Base-by-base conservation (phyloP, 2,113 vertebrate species). In the Grus americana region DNA sequence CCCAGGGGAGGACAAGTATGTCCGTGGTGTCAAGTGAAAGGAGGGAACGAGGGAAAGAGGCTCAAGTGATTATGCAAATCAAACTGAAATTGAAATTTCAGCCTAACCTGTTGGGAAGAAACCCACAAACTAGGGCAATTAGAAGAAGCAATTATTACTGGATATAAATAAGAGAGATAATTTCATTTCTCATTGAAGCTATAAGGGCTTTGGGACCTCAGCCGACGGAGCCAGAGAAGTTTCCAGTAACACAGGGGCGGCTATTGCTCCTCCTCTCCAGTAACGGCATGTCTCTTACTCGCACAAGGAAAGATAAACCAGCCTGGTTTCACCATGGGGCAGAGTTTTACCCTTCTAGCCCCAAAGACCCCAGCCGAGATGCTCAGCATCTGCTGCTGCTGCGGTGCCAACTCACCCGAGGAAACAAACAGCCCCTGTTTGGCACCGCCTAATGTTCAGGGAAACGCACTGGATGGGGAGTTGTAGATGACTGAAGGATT, bases 161-260 rank as follows among this genome's bases (percentile, higher is more conserved):
- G 90, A 95, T 88, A 97, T 91, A 96, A 92, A 91, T 87, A 94
- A 61, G 87, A 91, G 75, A 66, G 87, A 78, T 70, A 86, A 88
- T 93, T 92, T 97, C 32, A 46, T 82, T 94, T 95, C 80, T 95
- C 92, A 86, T 47, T 94, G 94, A 97, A 96, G 81, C 73, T 85
- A 10, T 88, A 82, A 95, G 84, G 91, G 89, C 96, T 95, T 71
- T 91, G 96, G 91, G 96, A 95, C 93, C 91, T 80, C 78, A 55
- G 59, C 27, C 0, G 4, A 76, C 0, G 0, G 66, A 87, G 62
- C 50, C 26, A 62, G 50, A 47, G 75, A 90, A 82, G 54, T 76
- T 95, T 90, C 87, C 78, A 88, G 95, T 92, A 83, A 84, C 32
- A 26, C 11, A 54, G 24, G 50, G 73, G 29, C 10, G 15, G 54